Conservation (phyloP, 2,797 vertebrate genomes). For the Sarcophilus harrisii region DNA sequence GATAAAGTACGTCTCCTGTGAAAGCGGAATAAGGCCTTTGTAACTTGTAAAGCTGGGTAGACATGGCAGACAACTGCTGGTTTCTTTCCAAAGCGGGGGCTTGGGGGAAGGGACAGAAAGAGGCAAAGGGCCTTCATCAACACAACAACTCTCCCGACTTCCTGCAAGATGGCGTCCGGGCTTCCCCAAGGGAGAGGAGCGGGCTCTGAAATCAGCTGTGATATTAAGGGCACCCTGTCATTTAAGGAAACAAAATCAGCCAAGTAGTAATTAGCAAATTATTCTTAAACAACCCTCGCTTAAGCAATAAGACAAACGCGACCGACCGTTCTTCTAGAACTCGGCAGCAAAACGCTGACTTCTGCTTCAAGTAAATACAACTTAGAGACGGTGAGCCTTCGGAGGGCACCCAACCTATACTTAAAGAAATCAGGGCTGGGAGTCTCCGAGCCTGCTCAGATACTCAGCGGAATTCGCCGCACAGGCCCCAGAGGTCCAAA, state of each 20-base stretch:
- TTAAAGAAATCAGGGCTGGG: slow-evolving; percentile 80
- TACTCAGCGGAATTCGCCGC: slow-evolving; percentile 80
- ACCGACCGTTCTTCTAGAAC: slow-evolving; percentile 81
- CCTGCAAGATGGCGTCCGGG: slow-evolving; percentile 63
- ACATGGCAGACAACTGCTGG: slow-evolving; percentile 48
- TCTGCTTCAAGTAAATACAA: slow-evolving; percentile 78
- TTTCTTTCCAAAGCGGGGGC: slow-evolving; percentile 25
- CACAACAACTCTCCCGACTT: slow-evolving; percentile 26
- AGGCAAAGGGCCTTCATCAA: neutral
- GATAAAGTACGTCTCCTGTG: neutral
- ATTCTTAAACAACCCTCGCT: slow-evolving; percentile 81
- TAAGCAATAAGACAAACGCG: slow-evolving; percentile 75
- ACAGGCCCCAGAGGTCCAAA: slow-evolving; percentile 71
- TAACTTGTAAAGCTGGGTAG: neutral
- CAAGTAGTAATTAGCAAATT: slow-evolving; percentile 86
- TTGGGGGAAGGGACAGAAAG: slow-evolving; percentile 16
- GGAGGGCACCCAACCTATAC: slow-evolving; percentile 72
- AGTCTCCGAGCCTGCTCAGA: slow-evolving; percentile 60
- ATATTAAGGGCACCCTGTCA: slow-evolving; percentile 82
- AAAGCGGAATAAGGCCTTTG: neutral
- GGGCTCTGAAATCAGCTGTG: slow-evolving; percentile 69
- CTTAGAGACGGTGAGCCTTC: slow-evolving; percentile 76
- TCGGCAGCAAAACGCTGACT: slow-evolving; percentile 79
- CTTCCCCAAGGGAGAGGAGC: slow-evolving; percentile 63
- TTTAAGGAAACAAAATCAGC: slow-evolving; percentile 80